These are phyloP conservation scores for Drosophila navojoa DNA, from an alignment of 1,140 invertebrate genomes.

Conservation along the genomic window DNA sequence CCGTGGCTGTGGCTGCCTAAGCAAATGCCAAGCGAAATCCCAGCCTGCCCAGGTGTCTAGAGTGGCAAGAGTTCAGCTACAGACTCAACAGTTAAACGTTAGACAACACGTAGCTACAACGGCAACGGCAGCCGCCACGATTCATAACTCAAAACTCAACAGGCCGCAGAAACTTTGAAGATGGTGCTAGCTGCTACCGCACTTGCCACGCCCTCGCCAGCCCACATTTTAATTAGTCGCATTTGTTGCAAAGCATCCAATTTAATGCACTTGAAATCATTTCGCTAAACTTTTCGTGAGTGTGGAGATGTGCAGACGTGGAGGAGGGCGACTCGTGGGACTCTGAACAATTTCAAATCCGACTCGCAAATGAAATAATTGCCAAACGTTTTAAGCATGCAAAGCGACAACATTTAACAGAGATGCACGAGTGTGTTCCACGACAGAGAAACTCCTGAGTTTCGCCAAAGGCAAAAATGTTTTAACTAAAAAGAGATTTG, in stretches of 20 bases:
- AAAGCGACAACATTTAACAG: conserved; percentile 52
- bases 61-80: conserved; percentile 3
- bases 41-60: conserved; percentile 23
- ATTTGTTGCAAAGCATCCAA: conserved; percentile 77
- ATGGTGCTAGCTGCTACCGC: conserved; percentile 19
- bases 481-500: too few species aligned
- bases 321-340: not conserved
- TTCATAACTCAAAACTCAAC: conserved; percentile 60
- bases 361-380: conserved; percentile 71
- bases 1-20: conserved; percentile 15
- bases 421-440: conserved; percentile 16
- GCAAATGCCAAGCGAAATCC: conserved; percentile 25
- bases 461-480: not conserved
- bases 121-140: conserved; percentile 13
- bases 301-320: conserved; percentile 17
- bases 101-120: conserved; percentile 23
- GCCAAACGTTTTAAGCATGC: conserved; percentile 70
- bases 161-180: conserved; percentile 46
- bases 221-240: conserved; percentile 78
- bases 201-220: conserved; percentile 6
- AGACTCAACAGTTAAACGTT: conserved; percentile 40
- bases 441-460: not conserved
- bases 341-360: conserved; percentile 17
- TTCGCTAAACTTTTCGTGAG: conserved; percentile 62
- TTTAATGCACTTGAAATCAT: conserved; percentile 81